Evolutionary conservation across 2,888 invertebrate species (phyloP).

Genomic region (Heliconius erato): DNA sequence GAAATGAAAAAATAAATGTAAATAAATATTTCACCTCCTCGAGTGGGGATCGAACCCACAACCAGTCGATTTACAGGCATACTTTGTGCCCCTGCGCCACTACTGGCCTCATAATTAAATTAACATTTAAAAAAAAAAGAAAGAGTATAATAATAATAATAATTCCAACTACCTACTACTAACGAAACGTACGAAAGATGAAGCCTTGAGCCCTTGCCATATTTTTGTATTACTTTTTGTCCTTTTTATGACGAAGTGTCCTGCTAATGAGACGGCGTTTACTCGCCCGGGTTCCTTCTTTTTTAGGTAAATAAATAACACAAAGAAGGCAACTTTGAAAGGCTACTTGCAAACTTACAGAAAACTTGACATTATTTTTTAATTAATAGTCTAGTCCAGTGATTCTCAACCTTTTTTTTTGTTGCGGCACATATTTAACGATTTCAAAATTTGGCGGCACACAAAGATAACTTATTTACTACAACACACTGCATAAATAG

Average conservation of each 20-base stretch:
- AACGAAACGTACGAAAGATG: not conserved
- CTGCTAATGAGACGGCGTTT: conserved; percentile 56
- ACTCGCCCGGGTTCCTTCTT: conserved; percentile 25
- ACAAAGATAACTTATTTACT: no score
- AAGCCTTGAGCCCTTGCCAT: not conserved
- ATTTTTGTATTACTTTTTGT: conserved; percentile 30
- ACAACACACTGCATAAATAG: no score
- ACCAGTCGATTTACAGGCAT: no score
- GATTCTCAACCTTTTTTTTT: no score
- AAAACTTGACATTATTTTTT: conserved; percentile 11
- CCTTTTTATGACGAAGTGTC: conserved; percentile 41
- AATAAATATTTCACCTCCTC: no score
- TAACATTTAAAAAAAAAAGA: not conserved
- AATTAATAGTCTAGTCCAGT: not conserved
- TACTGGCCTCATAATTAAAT: no score
- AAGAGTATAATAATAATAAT: not conserved
- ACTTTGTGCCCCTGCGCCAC: no score
- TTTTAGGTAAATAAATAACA: conserved; percentile 14
- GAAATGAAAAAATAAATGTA: no score
- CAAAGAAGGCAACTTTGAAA: not conserved
- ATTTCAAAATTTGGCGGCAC: no score
- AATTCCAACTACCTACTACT: not conserved
- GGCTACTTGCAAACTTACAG: not conserved
- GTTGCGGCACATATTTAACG: no score
- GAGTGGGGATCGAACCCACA: no score